A percentile compares a stretch with the other conserved stretches of the same genome.
phyloP scores from a whole-genome alignment of 2,888 invertebrate genomes.

The Phorcus lineatus region DNA sequence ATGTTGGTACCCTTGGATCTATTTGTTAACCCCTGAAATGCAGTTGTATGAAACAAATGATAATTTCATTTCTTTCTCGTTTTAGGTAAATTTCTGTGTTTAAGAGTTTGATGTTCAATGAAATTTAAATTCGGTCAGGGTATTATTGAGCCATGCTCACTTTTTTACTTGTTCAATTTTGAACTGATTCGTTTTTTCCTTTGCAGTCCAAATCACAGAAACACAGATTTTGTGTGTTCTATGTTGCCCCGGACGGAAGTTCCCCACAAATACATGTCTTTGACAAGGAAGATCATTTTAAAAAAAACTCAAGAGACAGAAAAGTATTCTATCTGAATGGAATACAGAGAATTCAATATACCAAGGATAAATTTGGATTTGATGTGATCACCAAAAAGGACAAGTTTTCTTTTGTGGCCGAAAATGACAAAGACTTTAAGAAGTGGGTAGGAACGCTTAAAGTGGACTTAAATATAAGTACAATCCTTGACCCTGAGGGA shows the following conservation, averaged over 20 bases:
- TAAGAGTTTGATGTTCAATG: no score
- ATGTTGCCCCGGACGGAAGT: conserved; percentile 30
- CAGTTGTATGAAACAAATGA: no score
- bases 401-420: conserved; percentile 38
- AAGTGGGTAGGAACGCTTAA: conserved; percentile 43
- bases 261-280: conserved; percentile 43
- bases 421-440: conserved; percentile 31
- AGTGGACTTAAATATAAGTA: neutral
- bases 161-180: no score
- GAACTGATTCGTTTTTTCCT: no score
- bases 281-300: conserved; percentile 32
- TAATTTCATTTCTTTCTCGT: no score
- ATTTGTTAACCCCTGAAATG: no score
- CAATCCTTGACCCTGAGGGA: neutral
- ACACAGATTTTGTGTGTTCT: conserved; percentile 40
- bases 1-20: no score
- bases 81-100: no score
- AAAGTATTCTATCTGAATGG: conserved; percentile 29
- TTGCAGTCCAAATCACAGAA: conserved; percentile 47
- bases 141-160: no score
- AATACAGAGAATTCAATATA: neutral
- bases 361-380: conserved; percentile 32
- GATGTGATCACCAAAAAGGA: conserved; percentile 43
- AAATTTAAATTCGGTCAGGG: no score
- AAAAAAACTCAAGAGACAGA: conserved; percentile 26